A percentile compares a stretch with the other conserved stretches of the same genome.
These are phyloP conservation scores for Globodera ellingtonae DNA, from an alignment of 1,140 invertebrate species.

Conservation along the genomic window DNA sequence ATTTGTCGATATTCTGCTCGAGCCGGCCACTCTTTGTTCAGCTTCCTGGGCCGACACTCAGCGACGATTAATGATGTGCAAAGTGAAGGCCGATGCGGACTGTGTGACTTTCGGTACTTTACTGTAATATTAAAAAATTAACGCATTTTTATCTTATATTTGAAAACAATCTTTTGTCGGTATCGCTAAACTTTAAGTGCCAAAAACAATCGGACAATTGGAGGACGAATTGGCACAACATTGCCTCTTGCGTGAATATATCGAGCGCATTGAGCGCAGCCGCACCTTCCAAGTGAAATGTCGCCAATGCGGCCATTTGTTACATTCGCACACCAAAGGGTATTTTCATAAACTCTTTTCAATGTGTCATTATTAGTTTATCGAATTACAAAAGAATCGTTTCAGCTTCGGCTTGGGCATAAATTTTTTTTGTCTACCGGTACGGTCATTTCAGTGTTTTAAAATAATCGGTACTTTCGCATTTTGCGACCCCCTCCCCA, in stretches of 20 bases:
- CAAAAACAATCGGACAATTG: conserved; percentile 31
- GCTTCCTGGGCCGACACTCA: conserved; percentile 34
- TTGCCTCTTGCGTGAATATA: conserved; percentile 35
- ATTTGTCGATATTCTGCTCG: conserved; percentile 19
- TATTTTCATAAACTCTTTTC: neutral
- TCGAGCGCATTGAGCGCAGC: conserved; percentile 25
- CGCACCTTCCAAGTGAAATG: conserved; percentile 28
- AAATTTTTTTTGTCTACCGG: too few relatives aligned
- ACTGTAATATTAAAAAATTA: neutral
- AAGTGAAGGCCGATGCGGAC: conserved; percentile 39
- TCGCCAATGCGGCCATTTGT: conserved; percentile 11
- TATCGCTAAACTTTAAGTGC: conserved; percentile 12
- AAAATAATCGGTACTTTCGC: too few relatives aligned
- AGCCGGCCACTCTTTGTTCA: conserved; percentile 16
- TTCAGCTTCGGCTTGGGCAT: too few relatives aligned
- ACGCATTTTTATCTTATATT: neutral
- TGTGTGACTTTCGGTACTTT: conserved; percentile 32
- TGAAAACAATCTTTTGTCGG: neutral
- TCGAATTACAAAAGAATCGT: too few relatives aligned
- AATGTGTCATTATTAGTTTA: too few relatives aligned
- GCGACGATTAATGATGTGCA: conserved; percentile 49
- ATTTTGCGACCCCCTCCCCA: too few relatives aligned
- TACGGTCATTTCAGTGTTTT: too few relatives aligned
- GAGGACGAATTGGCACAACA: conserved; percentile 33
- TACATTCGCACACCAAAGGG: conserved; percentile 33